Percentiles rank a stretch among this genome's conserved stretches.
These are phyloP conservation scores for Lasioglossum figueresi DNA, from an alignment of 2,888 invertebrate genomes.

Conservation along the genomic window DNA sequence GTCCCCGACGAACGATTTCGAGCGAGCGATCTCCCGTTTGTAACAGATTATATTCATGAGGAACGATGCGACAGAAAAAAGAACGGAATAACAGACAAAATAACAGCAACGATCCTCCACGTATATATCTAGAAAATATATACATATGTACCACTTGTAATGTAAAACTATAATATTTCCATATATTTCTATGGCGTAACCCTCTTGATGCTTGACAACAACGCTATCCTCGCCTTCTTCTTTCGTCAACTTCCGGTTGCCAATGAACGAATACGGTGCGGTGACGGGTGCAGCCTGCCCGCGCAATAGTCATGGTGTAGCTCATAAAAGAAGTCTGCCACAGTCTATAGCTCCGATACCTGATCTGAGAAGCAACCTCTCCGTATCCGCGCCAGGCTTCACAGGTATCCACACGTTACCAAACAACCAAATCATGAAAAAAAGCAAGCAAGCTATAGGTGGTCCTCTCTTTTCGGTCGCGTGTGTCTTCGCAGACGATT, in stretches of 20 bases:
- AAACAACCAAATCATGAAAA: constrained; percentile 74
- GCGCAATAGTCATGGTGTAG: constrained; percentile 94
- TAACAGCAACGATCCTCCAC: constrained; percentile 59
- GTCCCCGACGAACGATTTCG: background rate
- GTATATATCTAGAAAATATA: constrained; percentile 33
- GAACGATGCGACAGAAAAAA: constrained; percentile 17
- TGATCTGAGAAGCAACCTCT: constrained; percentile 91
- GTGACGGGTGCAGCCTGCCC: constrained; percentile 86
- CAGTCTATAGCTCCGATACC: constrained; percentile 94
- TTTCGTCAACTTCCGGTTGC: constrained; percentile 80
- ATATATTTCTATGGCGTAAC: constrained; percentile 82
- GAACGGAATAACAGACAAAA: constrained; percentile 41
- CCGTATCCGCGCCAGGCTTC: constrained; percentile 84
- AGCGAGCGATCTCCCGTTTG: constrained; percentile 20
- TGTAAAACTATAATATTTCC: constrained; percentile 78
- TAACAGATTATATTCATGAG: constrained; percentile 39
- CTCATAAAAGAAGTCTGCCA: constrained; percentile 93
- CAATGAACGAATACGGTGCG: constrained; percentile 80
- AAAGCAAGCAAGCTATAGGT: constrained; percentile 56
- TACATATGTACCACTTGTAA: constrained; percentile 60
- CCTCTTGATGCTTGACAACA: constrained; percentile 83
- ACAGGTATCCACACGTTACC: constrained; percentile 85
- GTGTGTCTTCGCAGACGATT: constrained; percentile 52
- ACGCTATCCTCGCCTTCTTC: constrained; percentile 83
- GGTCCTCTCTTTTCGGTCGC: constrained; percentile 70